Percentiles rank a stretch among this genome's conserved stretches.
phyloP scores from a whole-genome alignment of 1,140 invertebrate genomes.

The Alviniconcha marisindica region DNA sequence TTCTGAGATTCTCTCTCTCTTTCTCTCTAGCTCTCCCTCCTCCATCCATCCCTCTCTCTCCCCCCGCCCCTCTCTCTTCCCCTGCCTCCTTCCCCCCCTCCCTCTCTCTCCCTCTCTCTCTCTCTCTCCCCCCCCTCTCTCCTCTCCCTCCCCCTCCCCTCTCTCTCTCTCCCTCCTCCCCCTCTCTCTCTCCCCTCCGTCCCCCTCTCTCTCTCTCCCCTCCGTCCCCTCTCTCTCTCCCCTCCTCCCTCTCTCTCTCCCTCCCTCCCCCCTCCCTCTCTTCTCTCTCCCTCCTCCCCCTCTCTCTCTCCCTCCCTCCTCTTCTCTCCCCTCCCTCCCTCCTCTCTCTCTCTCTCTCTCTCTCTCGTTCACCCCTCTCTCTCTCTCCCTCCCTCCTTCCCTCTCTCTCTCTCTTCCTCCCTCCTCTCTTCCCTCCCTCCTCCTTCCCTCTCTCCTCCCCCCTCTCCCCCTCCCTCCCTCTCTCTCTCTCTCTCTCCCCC shows the following conservation, averaged over 20 bases:
- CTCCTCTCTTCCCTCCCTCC: no score
- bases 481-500: background rate
- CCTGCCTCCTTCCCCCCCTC: background rate
- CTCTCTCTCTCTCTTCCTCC: background rate
- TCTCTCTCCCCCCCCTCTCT: background rate
- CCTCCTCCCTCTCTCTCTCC: background rate
- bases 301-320: no score
- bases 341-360: background rate
- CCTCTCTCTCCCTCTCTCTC: constrained; percentile 2
- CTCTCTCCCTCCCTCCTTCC: background rate
- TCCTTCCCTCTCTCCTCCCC: background rate
- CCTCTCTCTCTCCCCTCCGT: no score
- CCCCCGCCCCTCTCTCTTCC: background rate
- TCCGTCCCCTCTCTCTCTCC: no score
- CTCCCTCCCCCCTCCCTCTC: background rate
- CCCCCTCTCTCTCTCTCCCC: background rate
- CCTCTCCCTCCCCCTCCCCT: background rate
- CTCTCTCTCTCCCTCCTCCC: no score
- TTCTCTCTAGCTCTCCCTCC: background rate
- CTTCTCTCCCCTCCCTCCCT: background rate
- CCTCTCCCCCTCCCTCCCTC: background rate
- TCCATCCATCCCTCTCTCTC: background rate
- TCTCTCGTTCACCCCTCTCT: background rate
- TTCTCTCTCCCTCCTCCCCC: background rate
- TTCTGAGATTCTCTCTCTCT: background rate